Conservation (phyloP, 2,888 invertebrate genomes). For the Argyresthia goedartella region DNA sequence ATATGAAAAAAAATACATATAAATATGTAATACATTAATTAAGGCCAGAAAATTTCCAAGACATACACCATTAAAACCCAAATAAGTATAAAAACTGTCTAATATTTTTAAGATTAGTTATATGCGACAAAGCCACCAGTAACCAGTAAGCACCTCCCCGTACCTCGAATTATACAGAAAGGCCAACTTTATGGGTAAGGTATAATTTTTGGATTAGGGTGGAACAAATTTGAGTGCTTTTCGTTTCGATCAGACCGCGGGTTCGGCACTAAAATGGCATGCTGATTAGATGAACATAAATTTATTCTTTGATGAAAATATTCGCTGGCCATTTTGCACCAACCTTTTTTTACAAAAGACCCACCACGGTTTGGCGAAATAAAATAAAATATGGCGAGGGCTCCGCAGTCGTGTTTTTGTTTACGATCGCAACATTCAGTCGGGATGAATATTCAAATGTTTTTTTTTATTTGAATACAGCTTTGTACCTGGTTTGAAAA, state of each 20-base stretch:
- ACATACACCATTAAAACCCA: no score
- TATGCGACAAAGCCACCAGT: no score
- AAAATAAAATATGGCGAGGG: background rate
- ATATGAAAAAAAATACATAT: no score
- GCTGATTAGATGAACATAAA: conserved; percentile 44
- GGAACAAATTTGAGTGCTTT: conserved; percentile 29
- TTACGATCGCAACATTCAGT: background rate
- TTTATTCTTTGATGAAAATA: conserved; percentile 30
- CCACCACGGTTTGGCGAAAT: background rate
- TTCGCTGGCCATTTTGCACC: conserved; percentile 5
- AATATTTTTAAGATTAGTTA: no score
- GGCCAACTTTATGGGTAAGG: background rate
- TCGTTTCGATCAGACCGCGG: conserved; percentile 13
- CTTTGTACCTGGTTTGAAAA: background rate
- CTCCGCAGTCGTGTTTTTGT: background rate
- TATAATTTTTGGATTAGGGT: conserved; percentile 4
- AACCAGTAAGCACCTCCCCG: no score
- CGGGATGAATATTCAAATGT: background rate
- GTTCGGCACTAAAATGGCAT: conserved; percentile 28
- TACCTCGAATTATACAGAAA: no score
- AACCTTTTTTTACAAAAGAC: background rate
- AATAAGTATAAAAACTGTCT: no score
- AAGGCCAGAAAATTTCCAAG: no score
- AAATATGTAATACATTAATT: no score
- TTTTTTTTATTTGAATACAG: background rate